These are phyloP conservation scores for Drosophila prosaltans DNA, from an alignment of 1,140 invertebrate genomes.

Conservation along the genomic window DNA sequence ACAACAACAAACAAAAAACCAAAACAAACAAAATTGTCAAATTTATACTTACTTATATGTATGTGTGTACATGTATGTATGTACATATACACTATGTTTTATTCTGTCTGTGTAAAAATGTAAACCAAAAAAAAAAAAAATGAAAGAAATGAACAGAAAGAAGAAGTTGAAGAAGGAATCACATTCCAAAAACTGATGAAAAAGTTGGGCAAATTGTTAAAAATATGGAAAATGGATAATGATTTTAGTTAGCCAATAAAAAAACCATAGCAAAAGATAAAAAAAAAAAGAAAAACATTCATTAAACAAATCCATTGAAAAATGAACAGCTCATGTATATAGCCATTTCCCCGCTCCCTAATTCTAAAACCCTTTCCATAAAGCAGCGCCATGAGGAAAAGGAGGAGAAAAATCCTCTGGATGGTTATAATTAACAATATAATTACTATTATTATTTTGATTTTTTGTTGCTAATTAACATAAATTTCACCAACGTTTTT, in stretches of 20 bases:
- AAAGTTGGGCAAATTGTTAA: conserved; percentile 18
- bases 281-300: conserved; percentile 14
- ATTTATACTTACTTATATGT: conserved; percentile 36
- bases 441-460: conserved; percentile 39
- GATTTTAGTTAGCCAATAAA: conserved; percentile 67
- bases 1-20: conserved; percentile 1
- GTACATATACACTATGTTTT: conserved; percentile 29
- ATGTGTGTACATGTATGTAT: conserved; percentile 34
- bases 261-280: conserved; percentile 61
- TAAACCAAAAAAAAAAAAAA: conserved; percentile 4
- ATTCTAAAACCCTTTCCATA: not conserved
- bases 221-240: conserved; percentile 37
- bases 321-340: conserved; percentile 38
- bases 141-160: conserved; percentile 15
- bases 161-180: conserved; percentile 24
- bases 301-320: conserved; percentile 55
- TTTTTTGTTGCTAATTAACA: conserved; percentile 39
- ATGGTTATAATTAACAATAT: conserved; percentile 32
- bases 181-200: conserved; percentile 67
- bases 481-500: conserved; percentile 33
- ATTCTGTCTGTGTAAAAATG: conserved; percentile 15
- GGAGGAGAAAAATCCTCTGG: conserved; percentile 16
- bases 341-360: conserved; percentile 4
- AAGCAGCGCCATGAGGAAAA: conserved; percentile 37
- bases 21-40: conserved; percentile 32